These are phyloP conservation scores for Calliphora vicina DNA, from an alignment of 1,140 invertebrate genomes.

Conservation along the genomic window DNA sequence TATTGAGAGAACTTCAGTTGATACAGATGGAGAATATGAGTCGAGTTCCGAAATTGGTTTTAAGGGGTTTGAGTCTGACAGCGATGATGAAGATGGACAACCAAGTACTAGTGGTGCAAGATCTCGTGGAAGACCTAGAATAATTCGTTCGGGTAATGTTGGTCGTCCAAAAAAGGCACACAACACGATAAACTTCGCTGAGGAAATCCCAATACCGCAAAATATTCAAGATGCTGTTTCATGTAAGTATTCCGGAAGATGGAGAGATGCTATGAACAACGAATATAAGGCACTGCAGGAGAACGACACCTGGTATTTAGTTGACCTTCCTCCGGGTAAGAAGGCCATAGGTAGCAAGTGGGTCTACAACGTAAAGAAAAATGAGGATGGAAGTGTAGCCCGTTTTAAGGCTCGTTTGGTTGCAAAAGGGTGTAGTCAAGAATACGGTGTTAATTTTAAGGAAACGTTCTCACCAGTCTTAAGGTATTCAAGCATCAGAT, in stretches of 20 bases:
- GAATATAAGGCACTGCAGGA: background rate
- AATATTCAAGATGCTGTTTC: conserved; percentile 14
- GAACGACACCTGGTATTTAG: background rate
- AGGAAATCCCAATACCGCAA: background rate
- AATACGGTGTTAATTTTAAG: conserved; percentile 53
- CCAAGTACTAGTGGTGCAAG: too few relatives aligned
- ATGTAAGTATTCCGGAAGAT: conserved; percentile 38
- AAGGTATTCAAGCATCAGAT: conserved; percentile 35
- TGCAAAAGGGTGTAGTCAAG: conserved; percentile 40
- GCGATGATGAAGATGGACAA: background rate
- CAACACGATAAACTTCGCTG: conserved; percentile 29
- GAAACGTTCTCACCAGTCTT: conserved; percentile 58
- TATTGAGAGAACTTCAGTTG: background rate
- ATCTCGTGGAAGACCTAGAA: background rate
- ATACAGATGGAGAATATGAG: background rate
- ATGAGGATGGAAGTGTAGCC: background rate
- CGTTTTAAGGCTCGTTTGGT: conserved; percentile 24
- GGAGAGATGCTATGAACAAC: conserved; percentile 43
- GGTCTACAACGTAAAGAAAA: background rate
- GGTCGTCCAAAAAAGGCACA: conserved; percentile 31
- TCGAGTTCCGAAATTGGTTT: background rate
- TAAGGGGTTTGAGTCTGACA: background rate
- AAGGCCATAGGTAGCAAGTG: conserved; percentile 18
- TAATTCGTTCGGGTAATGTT: background rate
- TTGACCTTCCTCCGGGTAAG: background rate